These are phyloP conservation scores for Willisornis vidua DNA, from an alignment of 2,113 vertebrate species.

Conservation along the genomic window DNA sequence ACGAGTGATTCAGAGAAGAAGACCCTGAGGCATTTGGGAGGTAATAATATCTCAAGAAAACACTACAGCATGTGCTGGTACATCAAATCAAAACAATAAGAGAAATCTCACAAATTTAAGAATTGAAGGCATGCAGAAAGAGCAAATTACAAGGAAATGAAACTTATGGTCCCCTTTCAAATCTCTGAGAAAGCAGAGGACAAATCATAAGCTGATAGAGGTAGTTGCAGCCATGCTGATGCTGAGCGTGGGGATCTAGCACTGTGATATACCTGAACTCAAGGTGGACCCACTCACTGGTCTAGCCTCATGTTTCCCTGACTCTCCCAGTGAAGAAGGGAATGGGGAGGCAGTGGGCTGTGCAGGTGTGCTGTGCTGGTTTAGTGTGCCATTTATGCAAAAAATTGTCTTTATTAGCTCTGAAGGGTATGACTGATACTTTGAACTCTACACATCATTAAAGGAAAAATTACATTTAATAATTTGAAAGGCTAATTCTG, in stretches of 20 bases:
- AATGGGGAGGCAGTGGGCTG: not conserved
- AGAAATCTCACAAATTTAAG: not conserved
- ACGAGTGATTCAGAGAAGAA: not conserved
- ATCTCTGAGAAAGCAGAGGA: not conserved
- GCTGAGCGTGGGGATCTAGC: not conserved
- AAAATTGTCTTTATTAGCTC: not conserved
- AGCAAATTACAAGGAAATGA: not conserved
- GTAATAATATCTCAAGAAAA: not conserved
- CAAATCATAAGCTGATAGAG: not conserved
- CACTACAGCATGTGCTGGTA: not conserved
- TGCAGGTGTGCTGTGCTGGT: fast-evolving
- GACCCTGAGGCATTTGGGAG: fast-evolving
- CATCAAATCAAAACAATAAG: not conserved
- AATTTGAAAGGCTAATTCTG: not conserved
- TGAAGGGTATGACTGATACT: not conserved
- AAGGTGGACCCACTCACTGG: not conserved
- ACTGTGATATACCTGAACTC: not conserved
- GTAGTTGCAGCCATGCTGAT: not conserved
- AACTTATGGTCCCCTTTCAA: not conserved
- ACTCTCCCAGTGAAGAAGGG: not conserved
- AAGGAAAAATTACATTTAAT: not conserved
- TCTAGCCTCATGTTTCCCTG: not conserved
- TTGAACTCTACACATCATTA: not conserved
- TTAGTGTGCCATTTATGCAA: not conserved
- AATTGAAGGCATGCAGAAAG: not conserved